Base-by-base conservation (phyloP, 23 tunicate species). In the Oikopleura vanhoeffeni region DNA sequence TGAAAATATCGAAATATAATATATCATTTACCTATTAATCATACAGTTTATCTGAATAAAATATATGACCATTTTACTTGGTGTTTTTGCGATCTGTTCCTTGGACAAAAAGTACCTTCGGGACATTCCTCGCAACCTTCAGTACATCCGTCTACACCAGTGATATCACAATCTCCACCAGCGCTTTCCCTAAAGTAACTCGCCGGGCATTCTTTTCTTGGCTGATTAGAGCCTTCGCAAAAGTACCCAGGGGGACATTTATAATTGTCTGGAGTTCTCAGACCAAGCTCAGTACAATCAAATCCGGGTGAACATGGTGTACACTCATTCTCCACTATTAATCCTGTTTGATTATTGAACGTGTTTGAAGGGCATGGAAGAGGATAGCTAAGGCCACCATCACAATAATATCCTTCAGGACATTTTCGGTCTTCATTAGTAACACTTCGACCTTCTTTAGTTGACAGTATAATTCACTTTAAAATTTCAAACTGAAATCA, bases 271-370 rank as follows among this genome's bases (percentile, higher is more conserved):
- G 27, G 35, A 30, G 3, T 71, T 30, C 79, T 18, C 27, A 71
- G 34, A 2, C 79, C 79, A 13, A 71, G 34, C 38, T 86, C 92
- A 28, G 99, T 94, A 87, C 99, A 95, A 84, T 40, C 91, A 83
- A 85, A 95, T n/a, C 99, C 99, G 39, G 96, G 90, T 36, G 96
- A 91, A 41, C 99, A 95, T 3, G 96, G 88, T 76, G 67, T 83
- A 85, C 99, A 95, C 41, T 86, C 87, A 84, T 86, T 87, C 4
- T 87, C 96, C 34, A 2, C 79, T 13, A 8, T 24, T 8, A 49
- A 24, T 13, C 64, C 64, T 8, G 64, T 49, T 49, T 8, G 64
- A 24, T 49, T 24, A 24, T 49, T 49, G 24, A 49, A 49, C 13
- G 64, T 49, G 64, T 49, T 49, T 49, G 64, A 13, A 13, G 64